phyloP scores from a whole-genome alignment of 2,113 vertebrate species.

The Ptilorrhoa leucosticta region DNA sequence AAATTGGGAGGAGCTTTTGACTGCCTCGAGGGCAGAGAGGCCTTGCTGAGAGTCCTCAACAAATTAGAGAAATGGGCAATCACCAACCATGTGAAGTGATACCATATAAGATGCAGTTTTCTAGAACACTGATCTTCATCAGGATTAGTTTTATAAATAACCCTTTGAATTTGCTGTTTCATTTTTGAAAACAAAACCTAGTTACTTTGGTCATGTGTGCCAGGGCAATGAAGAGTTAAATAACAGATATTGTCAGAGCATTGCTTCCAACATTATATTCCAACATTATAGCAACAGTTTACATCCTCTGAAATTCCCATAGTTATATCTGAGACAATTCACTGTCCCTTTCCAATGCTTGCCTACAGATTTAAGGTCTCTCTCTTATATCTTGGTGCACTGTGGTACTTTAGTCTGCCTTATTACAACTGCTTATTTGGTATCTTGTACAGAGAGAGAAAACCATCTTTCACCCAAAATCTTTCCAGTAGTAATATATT shows the following conservation, averaged over 20 bases:
- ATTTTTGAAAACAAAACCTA: neutral
- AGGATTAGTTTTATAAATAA: neutral
- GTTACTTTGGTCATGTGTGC: neutral
- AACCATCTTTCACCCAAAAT: neutral
- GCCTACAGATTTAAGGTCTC: neutral
- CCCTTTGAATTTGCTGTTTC: neutral
- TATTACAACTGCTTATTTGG: neutral
- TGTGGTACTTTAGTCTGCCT: neutral
- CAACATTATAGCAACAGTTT: neutral
- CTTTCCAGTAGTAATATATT: neutral
- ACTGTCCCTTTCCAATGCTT: neutral
- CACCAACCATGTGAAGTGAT: neutral
- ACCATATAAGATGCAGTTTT: neutral
- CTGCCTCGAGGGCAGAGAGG: fast-evolving
- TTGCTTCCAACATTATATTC: neutral
- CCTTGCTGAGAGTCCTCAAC: neutral
- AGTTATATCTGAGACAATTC: neutral
- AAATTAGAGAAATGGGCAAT: neutral
- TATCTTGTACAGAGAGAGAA: neutral
- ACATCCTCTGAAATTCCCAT: neutral
- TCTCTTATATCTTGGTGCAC: neutral
- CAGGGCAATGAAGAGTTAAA: neutral
- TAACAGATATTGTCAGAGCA: neutral
- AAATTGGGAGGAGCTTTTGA: neutral
- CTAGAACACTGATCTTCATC: neutral